Evolutionary conservation across 2,797 vertebrate species (phyloP).

Genomic region (Catostomus latipinnis): DNA sequence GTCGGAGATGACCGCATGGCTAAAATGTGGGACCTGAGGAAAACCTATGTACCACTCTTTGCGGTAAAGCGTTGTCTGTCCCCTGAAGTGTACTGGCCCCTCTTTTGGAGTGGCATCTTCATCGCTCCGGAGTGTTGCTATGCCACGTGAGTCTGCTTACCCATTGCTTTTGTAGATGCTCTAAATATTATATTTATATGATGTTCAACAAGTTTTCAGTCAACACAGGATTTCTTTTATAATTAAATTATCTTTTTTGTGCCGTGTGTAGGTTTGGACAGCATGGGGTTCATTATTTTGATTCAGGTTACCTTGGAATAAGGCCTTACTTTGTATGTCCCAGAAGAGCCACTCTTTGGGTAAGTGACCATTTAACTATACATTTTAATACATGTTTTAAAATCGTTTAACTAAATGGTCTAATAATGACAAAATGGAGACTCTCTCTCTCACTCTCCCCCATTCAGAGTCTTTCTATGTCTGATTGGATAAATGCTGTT

Average conservation of each 20-base stretch:
- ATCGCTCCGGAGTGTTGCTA: constrained; percentile 89
- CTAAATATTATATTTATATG: not conserved
- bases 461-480: constrained; percentile 88
- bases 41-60: constrained; percentile 81
- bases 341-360: constrained; percentile 88
- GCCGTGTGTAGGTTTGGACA: constrained; percentile 75
- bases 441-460: not conserved
- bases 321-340: constrained; percentile 84
- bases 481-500: constrained; percentile 88
- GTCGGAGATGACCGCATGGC: constrained; percentile 88
- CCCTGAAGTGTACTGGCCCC: constrained; percentile 89
- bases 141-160: constrained; percentile 78
- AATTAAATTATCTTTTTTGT: not conserved
- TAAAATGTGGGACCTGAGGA: constrained; percentile 92
- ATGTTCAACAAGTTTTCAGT: not conserved
- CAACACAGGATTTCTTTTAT: not conserved
- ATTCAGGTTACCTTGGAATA: constrained; percentile 83
- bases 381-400: too few relatives aligned
- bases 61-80: constrained; percentile 85
- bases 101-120: constrained; percentile 84
- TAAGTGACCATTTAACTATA: constrained; percentile 68
- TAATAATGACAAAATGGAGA: not conserved
- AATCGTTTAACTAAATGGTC: not conserved
- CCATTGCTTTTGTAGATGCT: not conserved
- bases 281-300: constrained; percentile 90